Base-by-base conservation (phyloP, 2,888 invertebrate species). In the Lithophane ornitopus region DNA sequence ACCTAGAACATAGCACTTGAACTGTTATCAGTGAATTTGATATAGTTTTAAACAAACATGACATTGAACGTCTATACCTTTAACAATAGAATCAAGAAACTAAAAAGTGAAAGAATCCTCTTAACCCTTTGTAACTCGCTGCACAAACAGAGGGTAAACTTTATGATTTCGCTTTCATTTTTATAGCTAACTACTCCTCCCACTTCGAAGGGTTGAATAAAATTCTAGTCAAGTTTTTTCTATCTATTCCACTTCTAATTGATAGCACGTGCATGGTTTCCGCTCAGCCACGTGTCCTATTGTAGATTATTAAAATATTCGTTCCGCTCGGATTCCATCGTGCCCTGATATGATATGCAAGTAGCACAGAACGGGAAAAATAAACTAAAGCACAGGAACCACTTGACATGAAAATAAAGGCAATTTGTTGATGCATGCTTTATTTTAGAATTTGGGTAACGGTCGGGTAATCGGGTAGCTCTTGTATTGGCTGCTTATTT, bases 261-360 rank as follows among this genome's bases (percentile, higher is more conserved):
- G 96, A 93, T 92, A 95, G 92, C 96, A 96, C 96, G 96, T 96
- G 96, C 92, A 93, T 88, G 77, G 91, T 92, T 94, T 96, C 96
- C 96, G 94, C 82, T 91, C 84, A 88, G 96, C 92, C 96, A 96
- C 96, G 96, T 96, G 96, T 91, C 93, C 89, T 87, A 91, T 93
- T 93, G 89, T 92, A 90, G 91, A 91, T 91, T 94, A 95, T 94
- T 93, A 93, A 94, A 94, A 92, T 93, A 94, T 94, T 94, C 94
- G 94, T 94, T 94, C 93, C 93, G 92, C 88, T 89, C 79, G 80
- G 82, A 90, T 85, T 90, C 89, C 84, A 85, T 88, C 89, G 87
- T 89, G 88, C 89, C 88, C 87, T 85, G 84, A 85, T 82, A 84
- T 82, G 81, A 86, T 93, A 94, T 93, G 92, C 90, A 91, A 89